Conservation (phyloP, 2,113 vertebrate species). For the Oostethus manadensis region DNA sequence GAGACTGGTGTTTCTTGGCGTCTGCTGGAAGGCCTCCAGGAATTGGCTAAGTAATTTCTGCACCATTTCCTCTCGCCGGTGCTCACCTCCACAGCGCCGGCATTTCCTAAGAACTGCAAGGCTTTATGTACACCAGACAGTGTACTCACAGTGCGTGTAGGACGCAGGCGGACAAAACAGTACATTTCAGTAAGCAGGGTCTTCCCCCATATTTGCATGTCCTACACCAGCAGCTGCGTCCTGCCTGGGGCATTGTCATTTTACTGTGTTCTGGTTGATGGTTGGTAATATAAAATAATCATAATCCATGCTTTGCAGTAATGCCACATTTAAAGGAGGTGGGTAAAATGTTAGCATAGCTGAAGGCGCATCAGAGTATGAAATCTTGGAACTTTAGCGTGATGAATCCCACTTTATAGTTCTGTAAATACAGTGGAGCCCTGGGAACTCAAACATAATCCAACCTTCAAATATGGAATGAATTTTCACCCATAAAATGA, state of each 20-base stretch:
- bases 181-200: constrained; percentile 11
- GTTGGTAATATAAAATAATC: too few relatives aligned
- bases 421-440: background rate
- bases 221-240: constrained; percentile 28
- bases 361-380: constrained; percentile 7
- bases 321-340: constrained; percentile 2
- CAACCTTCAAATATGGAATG: too few relatives aligned
- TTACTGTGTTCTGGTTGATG: constrained; percentile 34
- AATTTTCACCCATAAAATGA: too few relatives aligned
- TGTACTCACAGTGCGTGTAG: constrained; percentile 5
- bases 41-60: constrained; percentile 74
- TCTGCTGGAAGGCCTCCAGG: constrained; percentile 79
- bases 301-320: constrained; percentile 17
- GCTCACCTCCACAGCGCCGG: constrained; percentile 26
- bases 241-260: constrained; percentile 26
- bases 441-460: too few relatives aligned
- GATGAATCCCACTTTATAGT: constrained; percentile 5
- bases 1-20: constrained; percentile 67
- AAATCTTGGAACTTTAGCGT: background rate
- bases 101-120: constrained; percentile 41
- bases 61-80: constrained; percentile 5
- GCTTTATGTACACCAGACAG: constrained; percentile 40
- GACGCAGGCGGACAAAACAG: constrained; percentile 6
- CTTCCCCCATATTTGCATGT: constrained; percentile 35
- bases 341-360: constrained; percentile 5